Conservation (phyloP, 2,888 invertebrate species). For the Eudasyphora cyanicolor region DNA sequence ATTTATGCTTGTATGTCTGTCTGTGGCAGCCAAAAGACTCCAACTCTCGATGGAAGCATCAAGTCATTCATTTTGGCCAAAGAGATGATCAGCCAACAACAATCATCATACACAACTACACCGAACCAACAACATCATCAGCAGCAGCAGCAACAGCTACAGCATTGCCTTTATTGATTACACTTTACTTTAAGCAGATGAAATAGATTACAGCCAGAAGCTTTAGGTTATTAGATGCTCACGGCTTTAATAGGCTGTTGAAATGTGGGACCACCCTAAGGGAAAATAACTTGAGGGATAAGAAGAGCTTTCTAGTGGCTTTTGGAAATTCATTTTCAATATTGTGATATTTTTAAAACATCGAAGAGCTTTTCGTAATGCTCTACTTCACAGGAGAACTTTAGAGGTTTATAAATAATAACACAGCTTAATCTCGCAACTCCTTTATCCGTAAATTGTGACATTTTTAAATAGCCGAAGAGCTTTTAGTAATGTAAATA, state of each 20-base stretch:
- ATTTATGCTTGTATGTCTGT: neutral
- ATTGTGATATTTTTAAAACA: no score
- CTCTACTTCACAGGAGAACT: no score
- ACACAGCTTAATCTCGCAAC: no score
- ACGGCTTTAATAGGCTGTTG: neutral
- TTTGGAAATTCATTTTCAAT: no score
- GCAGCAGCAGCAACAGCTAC: constrained; percentile 26
- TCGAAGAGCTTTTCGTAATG: no score
- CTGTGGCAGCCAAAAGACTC: neutral
- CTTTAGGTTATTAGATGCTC: neutral
- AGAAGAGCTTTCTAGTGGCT: no score
- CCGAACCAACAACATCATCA: neutral
- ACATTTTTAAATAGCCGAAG: no score
- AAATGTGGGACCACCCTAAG: neutral
- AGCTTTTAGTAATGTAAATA: no score
- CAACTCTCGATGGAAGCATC: neutral
- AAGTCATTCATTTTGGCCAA: constrained; percentile 11
- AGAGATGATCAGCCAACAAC: neutral
- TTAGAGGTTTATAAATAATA: no score
- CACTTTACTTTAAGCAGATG: constrained; percentile 21
- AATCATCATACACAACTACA: no score
- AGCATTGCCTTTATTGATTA: constrained; percentile 55
- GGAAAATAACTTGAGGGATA: no score
- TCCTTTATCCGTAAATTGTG: no score
- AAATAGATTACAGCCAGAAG: constrained; percentile 38